Conservation (phyloP, 2,113 vertebrate genomes). For the Chrysemys picta region DNA sequence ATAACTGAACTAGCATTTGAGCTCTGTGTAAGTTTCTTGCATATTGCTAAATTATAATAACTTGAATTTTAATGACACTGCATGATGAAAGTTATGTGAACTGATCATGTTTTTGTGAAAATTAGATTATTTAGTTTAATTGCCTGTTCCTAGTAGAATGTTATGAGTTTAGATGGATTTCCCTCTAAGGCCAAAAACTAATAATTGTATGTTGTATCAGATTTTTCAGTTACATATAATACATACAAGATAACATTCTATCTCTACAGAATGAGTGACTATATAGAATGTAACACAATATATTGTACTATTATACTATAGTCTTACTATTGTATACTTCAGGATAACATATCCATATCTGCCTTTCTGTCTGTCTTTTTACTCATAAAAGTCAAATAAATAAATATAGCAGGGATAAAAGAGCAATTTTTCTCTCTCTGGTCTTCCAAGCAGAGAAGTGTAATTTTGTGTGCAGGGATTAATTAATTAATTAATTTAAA, state of each 20-base stretch:
- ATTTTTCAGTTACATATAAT: background rate
- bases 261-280: background rate
- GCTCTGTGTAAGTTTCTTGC: background rate
- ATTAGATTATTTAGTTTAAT: background rate
- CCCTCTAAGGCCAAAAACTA: background rate
- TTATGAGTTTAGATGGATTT: background rate
- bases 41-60: background rate
- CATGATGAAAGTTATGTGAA: background rate
- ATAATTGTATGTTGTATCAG: background rate
- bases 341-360: accelerated
- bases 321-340: background rate
- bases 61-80: background rate
- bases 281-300: background rate
- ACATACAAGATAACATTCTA: background rate
- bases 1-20: background rate
- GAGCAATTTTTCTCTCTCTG: background rate
- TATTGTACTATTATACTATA: background rate
- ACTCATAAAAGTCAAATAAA: too few species aligned
- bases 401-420: background rate
- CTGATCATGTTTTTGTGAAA: background rate
- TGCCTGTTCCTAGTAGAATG: background rate
- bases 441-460: background rate
- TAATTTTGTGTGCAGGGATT: background rate
- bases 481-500: background rate
- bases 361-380: background rate